Percentiles rank a stretch among this genome's conserved stretches.
Evolutionary conservation across 2,113 vertebrate genomes (phyloP).

Genomic region (Equus przewalskii): DNA sequence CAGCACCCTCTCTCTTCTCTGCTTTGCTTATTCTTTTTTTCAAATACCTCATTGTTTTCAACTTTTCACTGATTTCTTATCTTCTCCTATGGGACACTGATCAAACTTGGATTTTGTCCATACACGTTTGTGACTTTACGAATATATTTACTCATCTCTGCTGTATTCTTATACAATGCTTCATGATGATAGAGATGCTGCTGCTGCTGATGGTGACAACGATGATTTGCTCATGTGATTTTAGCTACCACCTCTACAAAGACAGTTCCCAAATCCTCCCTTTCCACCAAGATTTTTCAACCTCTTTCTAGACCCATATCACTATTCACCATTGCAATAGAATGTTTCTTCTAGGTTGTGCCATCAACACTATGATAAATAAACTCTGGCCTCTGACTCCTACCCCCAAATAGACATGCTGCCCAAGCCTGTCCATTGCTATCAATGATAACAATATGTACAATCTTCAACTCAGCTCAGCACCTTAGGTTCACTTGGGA

Average conservation of each 20-base stretch:
- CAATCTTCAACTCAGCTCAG: neutral
- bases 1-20: neutral
- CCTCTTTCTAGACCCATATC: neutral
- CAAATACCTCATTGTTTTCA: neutral
- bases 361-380: neutral
- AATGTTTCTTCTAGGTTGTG: neutral
- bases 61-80: neutral
- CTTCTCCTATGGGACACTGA: neutral
- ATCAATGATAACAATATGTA: neutral
- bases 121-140: neutral
- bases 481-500: neutral
- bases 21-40: neutral
- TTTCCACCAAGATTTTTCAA: neutral
- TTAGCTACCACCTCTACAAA: neutral
- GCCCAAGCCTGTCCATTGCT: neutral
- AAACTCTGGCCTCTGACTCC: neutral
- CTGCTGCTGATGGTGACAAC: neutral
- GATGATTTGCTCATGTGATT: neutral
- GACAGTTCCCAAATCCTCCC: neutral
- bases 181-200: neutral
- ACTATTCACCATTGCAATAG: neutral
- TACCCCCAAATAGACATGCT: neutral
- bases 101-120: neutral
- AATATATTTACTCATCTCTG: neutral
- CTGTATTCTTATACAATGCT: neutral